phyloP scores from a whole-genome alignment of 2,797 vertebrate species.

The Saxicola maurus region DNA sequence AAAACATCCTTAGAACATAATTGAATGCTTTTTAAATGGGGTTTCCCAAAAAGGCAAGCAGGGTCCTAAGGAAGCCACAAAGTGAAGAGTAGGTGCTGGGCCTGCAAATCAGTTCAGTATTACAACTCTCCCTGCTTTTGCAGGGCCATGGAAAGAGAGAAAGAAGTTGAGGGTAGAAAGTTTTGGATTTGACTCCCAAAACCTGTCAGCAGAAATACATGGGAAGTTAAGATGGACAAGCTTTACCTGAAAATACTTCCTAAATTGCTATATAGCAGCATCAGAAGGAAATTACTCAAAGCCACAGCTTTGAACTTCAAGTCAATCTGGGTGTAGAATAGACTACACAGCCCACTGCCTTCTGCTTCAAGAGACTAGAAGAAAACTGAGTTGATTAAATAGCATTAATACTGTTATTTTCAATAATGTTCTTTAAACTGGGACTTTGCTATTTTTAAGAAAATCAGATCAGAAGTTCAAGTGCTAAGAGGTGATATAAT shows the following conservation, averaged over 20 bases:
- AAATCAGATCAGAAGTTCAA: constrained; percentile 33
- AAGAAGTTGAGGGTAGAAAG: not conserved
- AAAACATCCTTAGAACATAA: not conserved
- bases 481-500: not conserved
- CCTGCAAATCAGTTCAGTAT: rapidly evolving
- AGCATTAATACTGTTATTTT: not conserved
- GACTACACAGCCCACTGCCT: rapidly evolving
- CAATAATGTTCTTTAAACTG: not conserved
- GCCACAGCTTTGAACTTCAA: not conserved
- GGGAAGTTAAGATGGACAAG: not conserved
- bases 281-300: not conserved
- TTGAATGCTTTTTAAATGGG: not conserved
- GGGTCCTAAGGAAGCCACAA: not conserved
- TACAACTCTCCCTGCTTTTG: not conserved
- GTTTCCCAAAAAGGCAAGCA: not conserved
- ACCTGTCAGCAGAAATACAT: not conserved
- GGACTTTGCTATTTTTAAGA: not conserved
- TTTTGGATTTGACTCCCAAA: not conserved
- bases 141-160: not conserved
- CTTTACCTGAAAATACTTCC: not conserved
- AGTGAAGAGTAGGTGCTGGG: not conserved
- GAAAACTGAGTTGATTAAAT: not conserved
- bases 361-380: not conserved
- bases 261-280: not conserved
- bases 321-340: not conserved